These are phyloP conservation scores for Epinephelus cyanopodus DNA, from an alignment of 2,113 vertebrate genomes.

Conservation along the genomic window DNA sequence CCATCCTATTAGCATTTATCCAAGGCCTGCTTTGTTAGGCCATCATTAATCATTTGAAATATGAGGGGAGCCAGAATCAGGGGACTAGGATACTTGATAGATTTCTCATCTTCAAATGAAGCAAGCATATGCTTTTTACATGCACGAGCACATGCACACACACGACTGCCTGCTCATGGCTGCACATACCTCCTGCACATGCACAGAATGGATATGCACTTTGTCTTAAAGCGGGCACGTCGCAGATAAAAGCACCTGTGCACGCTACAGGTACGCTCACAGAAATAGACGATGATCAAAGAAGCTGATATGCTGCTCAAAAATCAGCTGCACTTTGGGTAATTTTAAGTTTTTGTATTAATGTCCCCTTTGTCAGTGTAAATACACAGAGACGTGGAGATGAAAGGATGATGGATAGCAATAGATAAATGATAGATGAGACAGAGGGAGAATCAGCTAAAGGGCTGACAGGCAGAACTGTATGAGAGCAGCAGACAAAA, in stretches of 20 bases:
- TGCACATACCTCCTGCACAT: not conserved
- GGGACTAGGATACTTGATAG: constrained; percentile 71
- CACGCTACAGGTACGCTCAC: not conserved
- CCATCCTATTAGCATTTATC: constrained; percentile 84
- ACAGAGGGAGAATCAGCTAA: constrained; percentile 51
- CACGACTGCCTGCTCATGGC: constrained; percentile 1
- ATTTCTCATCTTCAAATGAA: constrained; percentile 74
- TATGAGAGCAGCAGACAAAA: constrained; percentile 55
- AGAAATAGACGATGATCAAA: constrained; percentile 23
- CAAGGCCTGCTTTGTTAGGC: constrained; percentile 81
- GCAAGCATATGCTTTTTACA: constrained; percentile 66
- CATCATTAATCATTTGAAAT: constrained; percentile 85
- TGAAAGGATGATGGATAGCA: constrained; percentile 78
- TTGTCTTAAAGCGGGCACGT: not conserved
- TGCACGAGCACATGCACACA: constrained; percentile 37
- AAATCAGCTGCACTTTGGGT: constrained; percentile 31
- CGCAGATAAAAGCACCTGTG: not conserved
- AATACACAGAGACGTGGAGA: constrained; percentile 62
- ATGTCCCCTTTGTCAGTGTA: constrained; percentile 60
- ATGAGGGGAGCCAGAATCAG: constrained; percentile 73
- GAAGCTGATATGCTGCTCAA: constrained; percentile 4
- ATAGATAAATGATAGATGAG: constrained; percentile 77
- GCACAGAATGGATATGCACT: constrained; percentile 4
- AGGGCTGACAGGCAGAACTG: constrained; percentile 68
- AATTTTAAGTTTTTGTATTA: constrained; percentile 58